Percentiles rank a stretch among this genome's conserved stretches.
Conservation (phyloP, 1,140 invertebrate species). For the Oscheius sp. region DNA sequence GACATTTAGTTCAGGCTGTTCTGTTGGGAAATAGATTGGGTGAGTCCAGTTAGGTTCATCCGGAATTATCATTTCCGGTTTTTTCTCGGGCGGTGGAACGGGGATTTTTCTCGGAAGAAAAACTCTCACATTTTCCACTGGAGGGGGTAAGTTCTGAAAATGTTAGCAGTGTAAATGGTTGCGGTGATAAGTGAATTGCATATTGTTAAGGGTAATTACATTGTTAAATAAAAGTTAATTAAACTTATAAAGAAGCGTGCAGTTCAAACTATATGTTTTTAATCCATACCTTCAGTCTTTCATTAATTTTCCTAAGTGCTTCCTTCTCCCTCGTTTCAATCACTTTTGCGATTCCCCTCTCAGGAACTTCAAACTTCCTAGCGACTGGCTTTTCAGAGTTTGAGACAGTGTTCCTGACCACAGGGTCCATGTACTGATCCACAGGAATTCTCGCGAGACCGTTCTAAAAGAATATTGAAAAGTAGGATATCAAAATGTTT, state of each 20-base stretch:
- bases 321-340: constrained; percentile 11
- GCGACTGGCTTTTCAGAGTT: constrained; percentile 9
- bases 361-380: constrained; percentile 15
- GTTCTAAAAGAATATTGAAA: constrained; percentile 2
- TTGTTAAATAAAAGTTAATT: no score
- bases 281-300: constrained; percentile 3
- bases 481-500: not conserved
- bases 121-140: constrained; percentile 7
- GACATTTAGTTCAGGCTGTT: not conserved
- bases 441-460: constrained; percentile 7
- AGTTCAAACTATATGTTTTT: not conserved
- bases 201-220: not conserved
- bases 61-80: constrained; percentile 1
- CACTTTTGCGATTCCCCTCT: not conserved
- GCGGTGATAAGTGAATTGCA: not conserved
- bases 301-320: constrained; percentile 15
- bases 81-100: not conserved
- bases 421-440: constrained; percentile 11
- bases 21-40: not conserved
- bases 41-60: not conserved
- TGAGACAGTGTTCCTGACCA: constrained; percentile 4
- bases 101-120: constrained; percentile 7
- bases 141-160: constrained; percentile 28
- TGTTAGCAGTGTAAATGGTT: not conserved
- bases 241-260: not conserved